phyloP scores from a whole-genome alignment of 2,888 invertebrate species.

The Mythimna impura region DNA sequence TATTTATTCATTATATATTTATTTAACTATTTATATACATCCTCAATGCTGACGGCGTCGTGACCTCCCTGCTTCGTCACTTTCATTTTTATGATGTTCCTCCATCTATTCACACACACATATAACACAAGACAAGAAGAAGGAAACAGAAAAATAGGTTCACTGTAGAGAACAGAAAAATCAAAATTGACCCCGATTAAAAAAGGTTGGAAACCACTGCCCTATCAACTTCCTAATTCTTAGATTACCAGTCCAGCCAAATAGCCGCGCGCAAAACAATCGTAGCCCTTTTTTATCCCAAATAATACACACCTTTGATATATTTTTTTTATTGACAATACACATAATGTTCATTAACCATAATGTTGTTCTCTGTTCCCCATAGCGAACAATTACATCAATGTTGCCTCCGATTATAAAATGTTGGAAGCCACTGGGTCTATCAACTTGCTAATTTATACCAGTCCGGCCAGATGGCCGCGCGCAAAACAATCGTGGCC shows the following conservation, averaged over 20 bases:
- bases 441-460: slow-evolving; percentile 75
- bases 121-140: too few species aligned
- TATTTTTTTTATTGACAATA: too few species aligned
- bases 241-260: slow-evolving; percentile 68
- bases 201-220: not conserved
- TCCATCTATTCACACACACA: too few species aligned
- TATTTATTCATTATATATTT: too few species aligned
- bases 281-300: slow-evolving; percentile 53
- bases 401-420: not conserved
- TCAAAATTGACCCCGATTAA: not conserved
- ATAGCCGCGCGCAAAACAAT: slow-evolving; percentile 72
- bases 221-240: slow-evolving; percentile 74
- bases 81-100: too few species aligned
- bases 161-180: not conserved
- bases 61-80: too few species aligned
- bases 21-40: too few species aligned
- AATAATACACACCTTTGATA: too few species aligned
- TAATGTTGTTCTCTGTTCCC: not conserved
- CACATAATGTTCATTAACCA: not conserved
- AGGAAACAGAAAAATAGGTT: too few species aligned
- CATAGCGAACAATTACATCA: not conserved
- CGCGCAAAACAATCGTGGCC: slow-evolving; percentile 69
- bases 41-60: too few species aligned
- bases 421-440: not conserved
- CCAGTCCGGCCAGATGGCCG: slow-evolving; percentile 68